Evolutionary conservation across 2,113 vertebrate genomes (phyloP), one percentile per base, ranked within the genome.

Genomic region (Pachyramphus minor): DNA sequence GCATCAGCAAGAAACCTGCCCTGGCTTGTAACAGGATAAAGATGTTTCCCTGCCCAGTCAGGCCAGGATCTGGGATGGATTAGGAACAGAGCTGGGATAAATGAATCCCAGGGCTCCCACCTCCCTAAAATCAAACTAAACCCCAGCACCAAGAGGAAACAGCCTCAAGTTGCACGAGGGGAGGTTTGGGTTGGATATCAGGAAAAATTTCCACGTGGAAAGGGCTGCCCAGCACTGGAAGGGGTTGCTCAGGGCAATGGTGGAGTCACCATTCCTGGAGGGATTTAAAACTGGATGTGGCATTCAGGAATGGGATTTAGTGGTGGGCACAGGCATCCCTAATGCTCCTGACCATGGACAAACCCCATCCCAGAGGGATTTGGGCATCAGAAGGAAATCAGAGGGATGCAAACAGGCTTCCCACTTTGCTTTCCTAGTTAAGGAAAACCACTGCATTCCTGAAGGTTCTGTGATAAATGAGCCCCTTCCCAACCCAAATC

Each of bases 1-100:
- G 84, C 84, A 60, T 71, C 89, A 94, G 89, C 89, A 80, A 80
- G 79, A 80, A 88, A 72, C 84, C 79, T 94, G 89, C 84, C 79
- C 56, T 53, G 56, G 44, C 68, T 83, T 11, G 62, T 59, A 84
- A 80, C 35, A 31, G 50, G 62, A 75, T 53, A 59, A 76, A 75
- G 93, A 80, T 80, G 84, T 80, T 75, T 53, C 2, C 6, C 84
- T 91, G 67, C 84, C 56, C n/a, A 58, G 21, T 20, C 55, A 58
- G 20, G 31, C 55, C 55, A 56, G 55, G n/a, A 67, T 13, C 74
- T 89, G 80, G 81, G 50, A 76, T 5, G 6, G 58, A 82, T 72
- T 49, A 72, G 44, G 76, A 66, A 49, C 16, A 37, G 56, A 33
- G 84, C 55, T 25, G n/a, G 44, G 77, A 19, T 60, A 11, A 49